These are phyloP conservation scores for Alentia gelatinosa DNA, from an alignment of 2,888 invertebrate genomes.

Conservation along the genomic window DNA sequence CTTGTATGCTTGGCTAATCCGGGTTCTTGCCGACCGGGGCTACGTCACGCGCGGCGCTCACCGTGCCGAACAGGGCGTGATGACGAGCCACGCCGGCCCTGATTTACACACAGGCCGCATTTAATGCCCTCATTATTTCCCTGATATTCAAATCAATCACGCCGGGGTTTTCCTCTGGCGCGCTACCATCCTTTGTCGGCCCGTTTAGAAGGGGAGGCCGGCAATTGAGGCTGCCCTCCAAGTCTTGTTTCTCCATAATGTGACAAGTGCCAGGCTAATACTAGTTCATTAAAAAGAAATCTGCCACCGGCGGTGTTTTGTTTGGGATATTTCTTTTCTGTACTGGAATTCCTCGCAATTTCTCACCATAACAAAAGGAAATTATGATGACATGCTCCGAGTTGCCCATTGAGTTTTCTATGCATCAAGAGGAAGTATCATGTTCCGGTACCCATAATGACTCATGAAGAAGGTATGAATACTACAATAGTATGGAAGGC, in stretches of 20 bases:
- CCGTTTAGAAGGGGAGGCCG: constrained; percentile 12
- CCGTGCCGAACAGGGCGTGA: constrained; percentile 2
- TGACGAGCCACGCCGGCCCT: neutral
- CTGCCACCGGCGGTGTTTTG: neutral
- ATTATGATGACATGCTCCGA: too few species aligned
- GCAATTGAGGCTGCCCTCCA: neutral
- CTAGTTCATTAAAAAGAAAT: neutral
- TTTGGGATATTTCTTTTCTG: neutral
- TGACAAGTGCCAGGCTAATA: constrained; percentile 30
- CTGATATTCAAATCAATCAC: constrained; percentile 52
- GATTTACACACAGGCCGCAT: constrained; percentile 42
- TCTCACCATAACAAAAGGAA: too few species aligned
- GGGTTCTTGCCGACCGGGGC: neutral
- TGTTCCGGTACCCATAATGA: too few species aligned
- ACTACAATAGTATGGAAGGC: too few species aligned
- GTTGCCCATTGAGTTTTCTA: too few species aligned
- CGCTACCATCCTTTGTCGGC: constrained; percentile 1
- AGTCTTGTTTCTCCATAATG: constrained; percentile 14
- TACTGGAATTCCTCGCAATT: neutral
- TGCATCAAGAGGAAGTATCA: too few species aligned
- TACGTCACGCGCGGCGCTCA: neutral
- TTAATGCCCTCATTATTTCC: constrained; percentile 51
- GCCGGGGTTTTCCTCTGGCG: neutral
- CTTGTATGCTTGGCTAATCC: constrained; percentile 49
- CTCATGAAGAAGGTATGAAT: too few species aligned